Percentiles rank a stretch among this genome's conserved stretches.
Conservation (phyloP, 2,797 vertebrate species). For the Phalanger gymnotis region DNA sequence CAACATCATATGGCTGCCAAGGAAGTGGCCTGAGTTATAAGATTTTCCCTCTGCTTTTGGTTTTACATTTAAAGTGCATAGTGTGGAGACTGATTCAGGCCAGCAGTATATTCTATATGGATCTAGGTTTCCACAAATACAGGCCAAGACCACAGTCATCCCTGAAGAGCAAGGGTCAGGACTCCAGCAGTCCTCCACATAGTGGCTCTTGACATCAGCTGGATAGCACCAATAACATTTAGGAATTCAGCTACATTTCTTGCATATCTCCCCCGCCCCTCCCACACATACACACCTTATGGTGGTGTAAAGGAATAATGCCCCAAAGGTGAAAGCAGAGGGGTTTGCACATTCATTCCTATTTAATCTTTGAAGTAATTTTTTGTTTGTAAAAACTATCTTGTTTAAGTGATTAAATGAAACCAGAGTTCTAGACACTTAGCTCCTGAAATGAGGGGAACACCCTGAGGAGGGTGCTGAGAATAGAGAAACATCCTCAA, state of each 20-base stretch:
- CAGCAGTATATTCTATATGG: background rate
- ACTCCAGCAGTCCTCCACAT: background rate
- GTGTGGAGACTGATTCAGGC: background rate
- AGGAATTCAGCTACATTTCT: background rate
- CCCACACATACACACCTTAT: no score
- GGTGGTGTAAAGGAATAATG: background rate
- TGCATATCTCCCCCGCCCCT: no score
- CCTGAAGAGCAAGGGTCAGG: background rate
- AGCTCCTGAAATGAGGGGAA: background rate
- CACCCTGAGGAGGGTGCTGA: background rate
- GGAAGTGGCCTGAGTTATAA: background rate
- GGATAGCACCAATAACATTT: background rate
- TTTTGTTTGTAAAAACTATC: background rate
- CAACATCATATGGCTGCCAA: background rate
- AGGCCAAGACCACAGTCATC: background rate
- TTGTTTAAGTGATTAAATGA: background rate
- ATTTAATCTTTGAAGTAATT: background rate
- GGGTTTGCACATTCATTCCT: background rate
- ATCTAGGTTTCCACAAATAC: background rate
- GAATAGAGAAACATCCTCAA: background rate
- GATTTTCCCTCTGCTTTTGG: background rate
- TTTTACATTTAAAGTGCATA: background rate
- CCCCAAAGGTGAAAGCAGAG: rapidly evolving
- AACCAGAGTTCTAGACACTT: background rate
- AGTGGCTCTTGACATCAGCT: background rate